Percentiles rank a stretch among this genome's conserved stretches.
Conservation (phyloP, 53 echinoderm and acorn worm genomes). For the Holothuria scabra region DNA sequence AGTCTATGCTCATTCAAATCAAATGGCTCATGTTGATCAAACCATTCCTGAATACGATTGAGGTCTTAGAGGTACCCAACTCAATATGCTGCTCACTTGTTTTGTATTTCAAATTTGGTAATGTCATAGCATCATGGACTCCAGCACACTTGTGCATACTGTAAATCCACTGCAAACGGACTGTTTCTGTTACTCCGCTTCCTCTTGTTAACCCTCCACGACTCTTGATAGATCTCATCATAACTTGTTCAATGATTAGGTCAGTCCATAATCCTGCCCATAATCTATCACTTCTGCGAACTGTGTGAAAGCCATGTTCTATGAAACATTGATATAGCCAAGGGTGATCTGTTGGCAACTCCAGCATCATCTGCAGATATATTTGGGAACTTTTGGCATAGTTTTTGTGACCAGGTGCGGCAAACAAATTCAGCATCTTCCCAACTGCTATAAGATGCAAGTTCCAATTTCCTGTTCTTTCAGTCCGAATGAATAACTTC, state of each 20-base stretch:
- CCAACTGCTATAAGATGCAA: constrained; percentile 36
- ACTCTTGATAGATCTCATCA: constrained; percentile 51
- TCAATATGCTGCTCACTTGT: constrained; percentile 53
- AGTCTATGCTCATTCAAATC: not conserved
- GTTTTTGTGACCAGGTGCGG: constrained; percentile 52
- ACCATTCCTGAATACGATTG: constrained; percentile 5
- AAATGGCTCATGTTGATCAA: constrained; percentile 37
- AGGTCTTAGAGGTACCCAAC: constrained; percentile 20
- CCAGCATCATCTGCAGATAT: constrained; percentile 39
- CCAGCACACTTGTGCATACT: constrained; percentile 42
- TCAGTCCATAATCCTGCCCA: constrained; percentile 61
- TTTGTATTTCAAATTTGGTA: not conserved
- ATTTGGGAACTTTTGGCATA: constrained; percentile 40
- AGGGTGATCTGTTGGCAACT: constrained; percentile 28
- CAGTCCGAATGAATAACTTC: constrained; percentile 32
- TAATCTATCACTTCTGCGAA: constrained; percentile 31
- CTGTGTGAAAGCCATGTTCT: constrained; percentile 42
- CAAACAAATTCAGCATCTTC: constrained; percentile 50
- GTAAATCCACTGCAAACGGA: constrained; percentile 11
- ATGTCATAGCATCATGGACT: constrained; percentile 33
- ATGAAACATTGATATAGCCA: constrained; percentile 35
- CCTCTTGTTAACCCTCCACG: constrained; percentile 53
- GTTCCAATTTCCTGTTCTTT: constrained; percentile 54
- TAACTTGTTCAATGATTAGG: constrained; percentile 44
- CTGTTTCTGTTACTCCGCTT: constrained; percentile 47